Evolutionary conservation across 2,888 invertebrate species (phyloP).

Genomic region (Mylabris sibirica): DNA sequence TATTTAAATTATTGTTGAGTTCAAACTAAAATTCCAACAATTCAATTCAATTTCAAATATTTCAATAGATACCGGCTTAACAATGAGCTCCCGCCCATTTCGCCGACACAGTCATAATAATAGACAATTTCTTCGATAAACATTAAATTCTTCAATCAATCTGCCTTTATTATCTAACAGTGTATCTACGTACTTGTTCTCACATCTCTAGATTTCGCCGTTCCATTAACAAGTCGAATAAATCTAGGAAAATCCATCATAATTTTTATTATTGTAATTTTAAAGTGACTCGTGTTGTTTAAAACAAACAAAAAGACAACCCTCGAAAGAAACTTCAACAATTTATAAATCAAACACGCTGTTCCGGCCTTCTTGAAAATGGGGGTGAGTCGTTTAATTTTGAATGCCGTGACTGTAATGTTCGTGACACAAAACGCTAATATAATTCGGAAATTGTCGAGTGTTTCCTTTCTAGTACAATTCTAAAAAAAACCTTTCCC

Average conservation of each 20-base stretch:
- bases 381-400: conserved; percentile 3
- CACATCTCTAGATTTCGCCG: no score
- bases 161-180: background rate
- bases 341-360: background rate
- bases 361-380: background rate
- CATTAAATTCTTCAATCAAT: background rate
- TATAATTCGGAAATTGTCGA: background rate
- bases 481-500: background rate
- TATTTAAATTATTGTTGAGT: background rate
- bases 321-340: background rate
- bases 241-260: no score
- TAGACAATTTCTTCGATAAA: background rate
- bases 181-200: no score
- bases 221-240: no score
- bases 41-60: background rate
- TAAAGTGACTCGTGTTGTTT: background rate
- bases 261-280: no score
- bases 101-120: background rate
- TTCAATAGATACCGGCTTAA: background rate
- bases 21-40: background rate
- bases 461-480: background rate
- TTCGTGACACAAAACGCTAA: background rate
- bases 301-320: background rate
- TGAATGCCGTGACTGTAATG: background rate
- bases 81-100: background rate